Conservation (phyloP, 2,797 vertebrate genomes). For the Pygocentrus nattereri region DNA sequence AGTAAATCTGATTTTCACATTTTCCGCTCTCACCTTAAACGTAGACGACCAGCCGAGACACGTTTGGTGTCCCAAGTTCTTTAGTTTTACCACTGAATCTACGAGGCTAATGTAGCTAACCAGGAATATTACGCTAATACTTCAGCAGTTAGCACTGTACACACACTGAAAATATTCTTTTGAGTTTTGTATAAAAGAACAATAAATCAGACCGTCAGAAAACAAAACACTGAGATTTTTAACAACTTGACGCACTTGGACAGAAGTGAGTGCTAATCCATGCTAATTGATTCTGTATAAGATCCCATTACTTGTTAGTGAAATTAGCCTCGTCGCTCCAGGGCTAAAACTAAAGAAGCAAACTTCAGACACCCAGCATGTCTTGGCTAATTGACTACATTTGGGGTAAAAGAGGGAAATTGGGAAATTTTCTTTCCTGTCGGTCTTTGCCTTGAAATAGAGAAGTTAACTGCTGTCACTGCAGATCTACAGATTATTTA, state of each 20-base stretch:
- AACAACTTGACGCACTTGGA: too few relatives aligned
- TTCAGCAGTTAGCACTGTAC: too few relatives aligned
- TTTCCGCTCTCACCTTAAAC: not conserved
- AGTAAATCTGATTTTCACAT: not conserved
- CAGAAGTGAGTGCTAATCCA: too few relatives aligned
- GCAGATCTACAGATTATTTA: not conserved
- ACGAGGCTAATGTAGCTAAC: too few relatives aligned
- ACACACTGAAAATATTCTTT: too few relatives aligned
- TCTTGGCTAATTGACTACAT: not conserved
- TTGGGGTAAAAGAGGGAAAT: not conserved
- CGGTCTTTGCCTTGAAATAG: not conserved
- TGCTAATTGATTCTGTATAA: too few relatives aligned
- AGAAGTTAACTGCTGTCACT: not conserved
- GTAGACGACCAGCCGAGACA: not conserved
- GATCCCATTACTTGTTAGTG: not conserved
- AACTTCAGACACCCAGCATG: not conserved
- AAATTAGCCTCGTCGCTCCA: not conserved
- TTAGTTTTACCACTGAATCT: not conserved
- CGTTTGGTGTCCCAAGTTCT: not conserved
- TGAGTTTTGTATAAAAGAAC: too few relatives aligned
- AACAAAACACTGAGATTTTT: too few relatives aligned
- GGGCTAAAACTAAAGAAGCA: too few relatives aligned
- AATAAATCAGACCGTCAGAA: too few relatives aligned
- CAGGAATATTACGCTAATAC: too few relatives aligned
- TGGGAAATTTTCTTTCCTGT: too few relatives aligned